These are phyloP conservation scores for Myotis findleyi DNA, from an alignment of 2,797 vertebrate genomes.

Conservation along the genomic window DNA sequence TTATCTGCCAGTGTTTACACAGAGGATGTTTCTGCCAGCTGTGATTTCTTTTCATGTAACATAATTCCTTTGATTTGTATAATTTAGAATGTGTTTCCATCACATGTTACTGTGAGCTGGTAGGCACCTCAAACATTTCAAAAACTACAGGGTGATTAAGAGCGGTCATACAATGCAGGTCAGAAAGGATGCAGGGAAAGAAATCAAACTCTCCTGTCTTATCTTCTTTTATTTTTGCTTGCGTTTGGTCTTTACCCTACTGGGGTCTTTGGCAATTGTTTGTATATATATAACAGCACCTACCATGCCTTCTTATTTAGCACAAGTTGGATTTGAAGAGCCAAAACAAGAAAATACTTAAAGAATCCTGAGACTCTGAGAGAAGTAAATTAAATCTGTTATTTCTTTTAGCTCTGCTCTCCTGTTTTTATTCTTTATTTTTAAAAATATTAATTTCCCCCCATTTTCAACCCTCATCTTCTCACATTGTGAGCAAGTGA, in stretches of 20 bases:
- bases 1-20: background rate
- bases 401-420: background rate
- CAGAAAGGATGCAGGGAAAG: background rate
- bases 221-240: background rate
- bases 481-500: background rate
- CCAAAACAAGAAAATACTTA: conserved; percentile 24
- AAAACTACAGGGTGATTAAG: background rate
- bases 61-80: background rate
- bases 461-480: conserved; percentile 9
- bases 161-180: background rate
- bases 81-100: background rate
- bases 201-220: background rate
- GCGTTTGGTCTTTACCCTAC: background rate
- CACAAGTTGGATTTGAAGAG: background rate
- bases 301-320: background rate
- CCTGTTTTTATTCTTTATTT: background rate
- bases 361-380: conserved; percentile 31
- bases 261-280: background rate
- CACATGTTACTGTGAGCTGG: background rate
- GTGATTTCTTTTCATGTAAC: background rate
- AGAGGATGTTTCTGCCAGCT: background rate
- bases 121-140: background rate
- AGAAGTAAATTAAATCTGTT: conserved; percentile 24
- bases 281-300: background rate
- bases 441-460: background rate